Evolutionary conservation across 2,888 invertebrate genomes (phyloP), one percentile per base, ranked within the genome.

Genomic region (Tachystola acroxantha): DNA sequence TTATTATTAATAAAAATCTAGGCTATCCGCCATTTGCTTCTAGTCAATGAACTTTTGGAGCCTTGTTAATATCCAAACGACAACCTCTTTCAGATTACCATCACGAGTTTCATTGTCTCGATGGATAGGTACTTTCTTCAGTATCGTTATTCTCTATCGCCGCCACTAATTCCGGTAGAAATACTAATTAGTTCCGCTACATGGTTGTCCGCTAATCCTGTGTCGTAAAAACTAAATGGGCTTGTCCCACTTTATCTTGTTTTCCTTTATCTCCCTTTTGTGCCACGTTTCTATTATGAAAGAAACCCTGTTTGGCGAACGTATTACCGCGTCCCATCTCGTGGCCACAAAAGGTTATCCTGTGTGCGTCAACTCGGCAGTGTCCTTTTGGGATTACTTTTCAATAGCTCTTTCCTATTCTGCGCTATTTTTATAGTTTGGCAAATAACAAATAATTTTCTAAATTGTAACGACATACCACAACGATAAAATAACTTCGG

Each of bases 261-360:
- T 56, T 66, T 54, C 59, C 53, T 59, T 53, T 48, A 50, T 55
- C 42, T 50, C 48, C 36, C 57, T 50, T 57, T 64, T 65, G 56
- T 64, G 51, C 41, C 44, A 52, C 51, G 45, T 51, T 57, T 62
- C 55, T 63, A 59, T 66, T 67, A 64, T 67, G 53, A 59, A 50
- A 57, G 57, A 50, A 47, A 51, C 50, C 55, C 48, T 63, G 66
- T 67, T 67, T 63, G 58, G 50, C 37, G 49, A 63, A 56, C 52
- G 60, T 65, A 63, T 65, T 63, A 69, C 56, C 36, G 39, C 45
- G 57, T 51, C 51, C 57, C 57, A 54, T 62, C 51, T 57, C 43
- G 37, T 39, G 40, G 45, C 50, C 57, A 57, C 66, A 61, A 62
- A 63, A 63, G 58, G 56, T 57, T 61, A 33, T 33, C 25, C 14